Base-by-base conservation (phyloP, 2,888 invertebrate species). In the Drosophila borborema region DNA sequence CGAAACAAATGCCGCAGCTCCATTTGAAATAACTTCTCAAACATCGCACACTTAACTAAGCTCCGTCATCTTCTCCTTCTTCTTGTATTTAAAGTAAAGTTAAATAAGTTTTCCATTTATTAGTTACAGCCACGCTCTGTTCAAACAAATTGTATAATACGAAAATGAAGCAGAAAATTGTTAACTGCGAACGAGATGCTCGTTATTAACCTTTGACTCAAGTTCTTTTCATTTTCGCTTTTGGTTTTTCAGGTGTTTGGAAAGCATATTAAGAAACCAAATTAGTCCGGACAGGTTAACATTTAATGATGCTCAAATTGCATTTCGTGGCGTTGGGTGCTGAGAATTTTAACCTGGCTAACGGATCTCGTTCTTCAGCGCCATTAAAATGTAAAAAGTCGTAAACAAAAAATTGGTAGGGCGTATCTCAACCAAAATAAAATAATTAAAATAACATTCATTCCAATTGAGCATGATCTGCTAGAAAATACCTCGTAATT, bases 281-380 rank as follows among this genome's bases (percentile, higher is more conserved):
- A 86, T 88, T 86, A 74, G 89, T 84, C 79, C 86, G 81, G 74
- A 64, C 49, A 74, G 74, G 68, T 81, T 76, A 64, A 72, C 62
- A 62, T 80, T 86, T 88, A 86, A 86, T 89, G 89, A 83, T 81
- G 82, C 75, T 72, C 72, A 69, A 84, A 85, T 85, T 85, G 82
- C 81, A 72, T 84, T 85, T 78, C 75, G 73, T 80, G 49, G 72
- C 59, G 49, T 53, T 67, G 74, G 53, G 70, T 46, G 58, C 56
- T 65, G 74, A 78, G 77, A 67, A 75, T 56, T 55, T 64, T 46
- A 63, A 63, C 46, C 49, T 36, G 55, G 23, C 66, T 81, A 74
- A 82, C 77, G 76, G 67, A 65, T 66, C 72, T 66, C 28, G 14
- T 12, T 41, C 76, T 58, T 43, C 61, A 72, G 55, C 61, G 74